These are phyloP conservation scores for Styela plicata DNA, from an alignment of 23 tunicate genomes.

Conservation along the genomic window DNA sequence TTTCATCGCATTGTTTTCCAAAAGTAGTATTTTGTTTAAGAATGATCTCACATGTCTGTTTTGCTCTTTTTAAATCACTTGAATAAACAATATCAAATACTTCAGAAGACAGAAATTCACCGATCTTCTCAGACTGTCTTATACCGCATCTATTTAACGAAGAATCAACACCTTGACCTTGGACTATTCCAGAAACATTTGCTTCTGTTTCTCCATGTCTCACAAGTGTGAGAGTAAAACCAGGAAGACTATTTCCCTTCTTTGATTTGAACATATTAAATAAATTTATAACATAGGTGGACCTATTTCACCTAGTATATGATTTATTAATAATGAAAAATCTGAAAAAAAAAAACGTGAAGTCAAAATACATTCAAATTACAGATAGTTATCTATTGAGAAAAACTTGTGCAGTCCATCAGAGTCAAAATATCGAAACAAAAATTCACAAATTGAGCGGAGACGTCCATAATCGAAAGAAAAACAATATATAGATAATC, in stretches of 20 bases:
- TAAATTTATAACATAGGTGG: no score
- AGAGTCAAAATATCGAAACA: no score
- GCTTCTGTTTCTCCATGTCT: constrained; percentile 32
- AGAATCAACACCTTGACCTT: constrained; percentile 38
- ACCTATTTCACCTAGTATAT: no score
- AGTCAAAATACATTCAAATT: no score
- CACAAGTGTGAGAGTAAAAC: constrained; percentile 9
- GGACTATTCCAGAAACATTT: constrained; percentile 9
- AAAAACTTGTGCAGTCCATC: no score
- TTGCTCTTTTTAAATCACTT: constrained; percentile 29
- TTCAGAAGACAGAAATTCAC: neutral
- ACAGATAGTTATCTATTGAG: no score
- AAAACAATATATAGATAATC: no score
- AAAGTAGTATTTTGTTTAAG: neutral
- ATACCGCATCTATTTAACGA: constrained; percentile 1
- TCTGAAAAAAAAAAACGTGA: no score
- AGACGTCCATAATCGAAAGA: no score
- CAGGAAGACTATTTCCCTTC: neutral
- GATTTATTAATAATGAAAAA: no score
- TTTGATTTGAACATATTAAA: neutral
- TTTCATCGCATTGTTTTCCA: neutral
- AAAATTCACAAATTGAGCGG: no score
- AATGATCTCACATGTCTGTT: constrained; percentile 13
- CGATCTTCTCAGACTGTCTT: neutral
- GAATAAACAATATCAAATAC: constrained; percentile 13